Conservation (phyloP, 2,113 vertebrate genomes). For the Pyxicephalus adspersus region DNA sequence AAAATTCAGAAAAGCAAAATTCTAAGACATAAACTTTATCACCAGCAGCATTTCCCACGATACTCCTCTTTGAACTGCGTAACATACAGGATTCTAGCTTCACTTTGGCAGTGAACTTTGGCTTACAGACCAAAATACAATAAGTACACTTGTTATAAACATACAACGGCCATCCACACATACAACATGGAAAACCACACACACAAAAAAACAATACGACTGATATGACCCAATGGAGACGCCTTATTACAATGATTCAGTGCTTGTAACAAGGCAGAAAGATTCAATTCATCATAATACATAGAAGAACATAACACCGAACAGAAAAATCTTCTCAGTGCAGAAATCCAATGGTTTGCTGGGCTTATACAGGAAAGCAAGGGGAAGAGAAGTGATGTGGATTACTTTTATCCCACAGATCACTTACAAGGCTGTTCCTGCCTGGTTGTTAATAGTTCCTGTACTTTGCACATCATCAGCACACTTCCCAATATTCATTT, state of each 20-base stretch:
- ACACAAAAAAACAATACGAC: neutral
- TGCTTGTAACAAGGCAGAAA: neutral
- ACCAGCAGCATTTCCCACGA: neutral
- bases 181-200: neutral
- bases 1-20: neutral
- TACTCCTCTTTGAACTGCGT: neutral
- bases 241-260: neutral
- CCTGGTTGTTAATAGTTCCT: no score
- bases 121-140: slow-evolving; percentile 3
- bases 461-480: no score
- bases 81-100: neutral
- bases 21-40: neutral
- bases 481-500: no score
- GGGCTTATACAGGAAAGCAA: no score
- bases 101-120: slow-evolving; percentile 29
- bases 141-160: neutral
- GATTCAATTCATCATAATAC: neutral
- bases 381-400: no score
- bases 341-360: neutral
- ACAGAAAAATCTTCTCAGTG: neutral
- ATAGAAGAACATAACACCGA: neutral
- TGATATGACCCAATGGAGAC: neutral
- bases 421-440: no score
- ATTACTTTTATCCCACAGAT: no score
- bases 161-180: neutral